Evolutionary conservation across 1,140 invertebrate species (phyloP).

Genomic region (Orius insidiosus): DNA sequence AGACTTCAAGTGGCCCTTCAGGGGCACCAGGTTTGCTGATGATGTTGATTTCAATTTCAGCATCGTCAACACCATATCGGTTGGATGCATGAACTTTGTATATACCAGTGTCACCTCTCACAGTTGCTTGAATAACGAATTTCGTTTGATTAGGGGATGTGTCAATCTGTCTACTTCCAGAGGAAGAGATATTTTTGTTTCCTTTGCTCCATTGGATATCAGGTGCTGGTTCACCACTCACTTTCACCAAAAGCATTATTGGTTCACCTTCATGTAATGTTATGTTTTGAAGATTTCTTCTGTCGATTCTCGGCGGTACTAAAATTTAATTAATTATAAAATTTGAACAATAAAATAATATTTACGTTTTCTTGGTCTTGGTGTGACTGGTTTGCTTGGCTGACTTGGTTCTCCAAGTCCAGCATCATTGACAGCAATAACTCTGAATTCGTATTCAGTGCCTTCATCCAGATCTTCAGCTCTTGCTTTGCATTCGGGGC

Average conservation of each 20-base stretch:
- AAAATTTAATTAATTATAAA: no score
- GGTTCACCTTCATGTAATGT: slow-evolving; percentile 68
- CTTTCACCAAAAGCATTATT: slow-evolving; percentile 65
- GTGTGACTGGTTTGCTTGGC: slow-evolving; percentile 51
- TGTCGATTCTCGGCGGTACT: slow-evolving; percentile 87
- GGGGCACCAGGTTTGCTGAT: slow-evolving; percentile 85
- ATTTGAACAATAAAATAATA: no score
- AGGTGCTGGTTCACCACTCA: slow-evolving; percentile 68
- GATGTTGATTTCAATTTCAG: slow-evolving; percentile 80
- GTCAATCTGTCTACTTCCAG: slow-evolving; percentile 40
- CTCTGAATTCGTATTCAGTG: slow-evolving; percentile 72
- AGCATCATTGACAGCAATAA: slow-evolving; percentile 62
- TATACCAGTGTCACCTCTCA: slow-evolving; percentile 66
- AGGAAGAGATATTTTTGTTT: slow-evolving; percentile 35
- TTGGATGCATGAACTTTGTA: slow-evolving; percentile 74
- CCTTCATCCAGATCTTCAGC: slow-evolving; percentile 69
- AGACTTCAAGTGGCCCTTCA: slow-evolving; percentile 88
- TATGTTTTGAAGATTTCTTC: slow-evolving; percentile 55
- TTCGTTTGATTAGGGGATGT: slow-evolving; percentile 76
- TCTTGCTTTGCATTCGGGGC: slow-evolving; percentile 60
- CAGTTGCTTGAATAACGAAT: slow-evolving; percentile 63
- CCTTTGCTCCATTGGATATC: slow-evolving; percentile 56
- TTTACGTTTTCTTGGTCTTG: slow-evolving; percentile 75
- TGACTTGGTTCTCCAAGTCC: slow-evolving; percentile 62
- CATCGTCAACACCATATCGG: slow-evolving; percentile 71